Conservation (phyloP, 1,140 invertebrate genomes). For the Monomorium pharaonis region DNA sequence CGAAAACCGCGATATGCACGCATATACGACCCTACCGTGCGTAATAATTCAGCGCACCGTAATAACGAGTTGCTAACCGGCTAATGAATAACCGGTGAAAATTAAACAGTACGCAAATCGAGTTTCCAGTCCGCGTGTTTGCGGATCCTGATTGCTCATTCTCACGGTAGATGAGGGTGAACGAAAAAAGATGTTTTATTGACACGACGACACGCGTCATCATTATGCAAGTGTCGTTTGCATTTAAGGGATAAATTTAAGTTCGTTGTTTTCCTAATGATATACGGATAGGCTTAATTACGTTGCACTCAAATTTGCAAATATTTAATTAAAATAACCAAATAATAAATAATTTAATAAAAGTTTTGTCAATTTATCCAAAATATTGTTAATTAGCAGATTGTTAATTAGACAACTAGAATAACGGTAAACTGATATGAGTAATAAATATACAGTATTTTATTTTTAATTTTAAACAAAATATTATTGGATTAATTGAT, state of each 20-base stretch:
- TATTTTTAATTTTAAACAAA: no score
- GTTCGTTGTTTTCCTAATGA: neutral
- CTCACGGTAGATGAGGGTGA: neutral
- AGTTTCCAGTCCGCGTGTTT: constrained; percentile 37
- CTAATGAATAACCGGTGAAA: constrained; percentile 74
- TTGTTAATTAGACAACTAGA: neutral
- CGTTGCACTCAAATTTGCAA: neutral
- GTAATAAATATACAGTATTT: no score
- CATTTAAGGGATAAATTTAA: neutral
- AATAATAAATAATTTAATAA: neutral
- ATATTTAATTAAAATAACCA: neutral
- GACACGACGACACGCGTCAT: neutral
- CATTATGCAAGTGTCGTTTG: neutral
- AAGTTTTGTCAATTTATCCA: neutral
- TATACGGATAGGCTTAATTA: neutral
- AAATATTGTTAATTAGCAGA: neutral
- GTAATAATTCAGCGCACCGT: constrained; percentile 63
- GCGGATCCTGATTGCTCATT: neutral
- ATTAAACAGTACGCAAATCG: constrained; percentile 73
- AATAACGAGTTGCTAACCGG: constrained; percentile 73
- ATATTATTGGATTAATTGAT: no score
- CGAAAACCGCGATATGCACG: constrained; percentile 39
- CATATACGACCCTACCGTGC: neutral
- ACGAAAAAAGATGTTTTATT: neutral
- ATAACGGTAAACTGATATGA: neutral